Evolutionary conservation across 1,140 invertebrate species (phyloP), one percentile per base, ranked within the genome.

Genomic region (Capitella teleta): DNA sequence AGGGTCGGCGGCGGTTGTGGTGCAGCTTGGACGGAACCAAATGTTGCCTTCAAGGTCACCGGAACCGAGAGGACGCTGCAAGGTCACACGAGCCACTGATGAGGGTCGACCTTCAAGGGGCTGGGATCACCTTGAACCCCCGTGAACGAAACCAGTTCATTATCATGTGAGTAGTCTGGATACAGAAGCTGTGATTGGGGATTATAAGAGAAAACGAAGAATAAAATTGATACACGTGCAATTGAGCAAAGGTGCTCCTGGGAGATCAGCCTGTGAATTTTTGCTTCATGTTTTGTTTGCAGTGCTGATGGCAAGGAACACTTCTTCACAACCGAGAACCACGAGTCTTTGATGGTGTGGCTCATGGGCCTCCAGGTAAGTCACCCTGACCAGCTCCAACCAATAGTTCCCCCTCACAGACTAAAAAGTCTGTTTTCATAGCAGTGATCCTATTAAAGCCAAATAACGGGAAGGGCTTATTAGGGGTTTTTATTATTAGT

Each of bases 311-410:
- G 56, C 4, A 70, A 70, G 47, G 68, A 73, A 43, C 59, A 69
- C 43, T 51, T 67, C 18, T 60, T 74, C 41, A 67, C 61, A 45
- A 71, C 72, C 6, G 72, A 73, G 18, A 73, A 67, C 47, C 70
- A 74, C 55, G 67, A 70, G 40, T 70, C 70, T 0, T 67, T 68
- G 62, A 70, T 74, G 69, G 66, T 70, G n/a, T 74, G 72, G 72
- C 55, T 73, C 28, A 54, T 71, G 40, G 72, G 64, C 8, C 44
- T 74, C 47, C 72, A 74, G 62, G 68, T 66, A 47, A 50, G 42
- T 36, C 16, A 23, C 3, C 5, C 1, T 49, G 12, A 44, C n/a
- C n/a, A n/a, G n/a, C n/a, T n/a, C n/a, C n/a, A n/a, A n/a, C n/a
- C n/a, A n/a, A n/a, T n/a, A n/a, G n/a, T n/a, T n/a, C n/a, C n/a